Conservation (phyloP, 2,113 vertebrate species). For the Myotis lucifugus region DNA sequence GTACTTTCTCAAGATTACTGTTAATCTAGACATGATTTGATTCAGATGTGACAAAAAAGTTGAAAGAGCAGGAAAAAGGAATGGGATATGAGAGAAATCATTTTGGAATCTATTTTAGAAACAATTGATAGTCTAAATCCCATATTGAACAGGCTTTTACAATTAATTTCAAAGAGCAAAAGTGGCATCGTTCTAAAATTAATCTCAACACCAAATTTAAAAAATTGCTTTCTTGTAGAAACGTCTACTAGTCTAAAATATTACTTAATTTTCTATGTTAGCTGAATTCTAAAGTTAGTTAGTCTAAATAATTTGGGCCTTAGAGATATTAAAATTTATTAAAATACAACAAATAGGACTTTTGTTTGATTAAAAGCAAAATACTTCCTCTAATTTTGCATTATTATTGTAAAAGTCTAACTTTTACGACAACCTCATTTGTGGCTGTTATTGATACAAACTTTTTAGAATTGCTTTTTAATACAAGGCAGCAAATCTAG, state of each 20-base stretch:
- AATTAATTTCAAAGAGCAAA: constrained; percentile 63
- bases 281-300: constrained; percentile 12
- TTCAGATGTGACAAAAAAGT: constrained; percentile 42
- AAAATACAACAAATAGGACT: background rate
- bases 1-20: background rate
- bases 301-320: background rate
- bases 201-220: constrained; percentile 30
- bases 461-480: background rate
- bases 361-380: background rate
- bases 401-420: background rate
- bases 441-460: background rate
- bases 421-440: background rate
- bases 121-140: background rate
- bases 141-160: background rate
- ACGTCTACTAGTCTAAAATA: background rate
- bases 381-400: background rate
- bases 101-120: constrained; percentile 59
- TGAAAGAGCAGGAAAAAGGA: background rate
- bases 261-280: constrained; percentile 45
- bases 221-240: background rate
- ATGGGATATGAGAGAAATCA: constrained; percentile 17
- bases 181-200: constrained; percentile 39
- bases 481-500: background rate
- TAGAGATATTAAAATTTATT: background rate
- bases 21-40: constrained; percentile 63